These are phyloP conservation scores for Armadillidium nasatum DNA, from an alignment of 1,140 invertebrate genomes.

Conservation along the genomic window DNA sequence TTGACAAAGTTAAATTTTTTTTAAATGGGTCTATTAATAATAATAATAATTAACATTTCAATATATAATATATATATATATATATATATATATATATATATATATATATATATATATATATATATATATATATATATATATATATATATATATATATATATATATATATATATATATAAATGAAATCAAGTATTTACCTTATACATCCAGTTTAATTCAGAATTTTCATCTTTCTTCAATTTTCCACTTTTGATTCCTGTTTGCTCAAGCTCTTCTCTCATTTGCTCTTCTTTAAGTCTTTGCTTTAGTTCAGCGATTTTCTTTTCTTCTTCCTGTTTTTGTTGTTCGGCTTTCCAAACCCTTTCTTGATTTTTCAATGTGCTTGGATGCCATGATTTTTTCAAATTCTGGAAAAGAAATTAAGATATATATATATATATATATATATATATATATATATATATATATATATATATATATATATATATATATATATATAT, in stretches of 20 bases:
- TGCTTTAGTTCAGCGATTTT: constrained; percentile 63
- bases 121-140: no score
- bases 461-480: constrained; percentile 4
- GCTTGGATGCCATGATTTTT: constrained; percentile 74
- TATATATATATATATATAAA: constrained; percentile 70
- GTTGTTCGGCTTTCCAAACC: constrained; percentile 72
- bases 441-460: constrained; percentile 20
- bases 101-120: no score
- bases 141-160: no score
- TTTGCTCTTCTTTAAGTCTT: constrained; percentile 50
- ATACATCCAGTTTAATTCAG: constrained; percentile 52
- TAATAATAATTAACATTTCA: no score
- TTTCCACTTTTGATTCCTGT: constrained; percentile 62
- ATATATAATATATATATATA: no score
- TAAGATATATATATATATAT: not conserved
- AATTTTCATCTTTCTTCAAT: constrained; percentile 60
- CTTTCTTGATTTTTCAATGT: constrained; percentile 71
- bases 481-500: constrained; percentile 13
- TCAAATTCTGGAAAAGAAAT: constrained; percentile 56
- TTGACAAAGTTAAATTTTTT: no score
- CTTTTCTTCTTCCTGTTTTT: constrained; percentile 62
- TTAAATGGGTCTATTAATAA: no score
- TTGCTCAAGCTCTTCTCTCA: constrained; percentile 33
- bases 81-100: no score
- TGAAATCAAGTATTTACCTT: constrained; percentile 50